Evolutionary conservation across 2,888 invertebrate genomes (phyloP).

Genomic region (Lissonota sp.): DNA sequence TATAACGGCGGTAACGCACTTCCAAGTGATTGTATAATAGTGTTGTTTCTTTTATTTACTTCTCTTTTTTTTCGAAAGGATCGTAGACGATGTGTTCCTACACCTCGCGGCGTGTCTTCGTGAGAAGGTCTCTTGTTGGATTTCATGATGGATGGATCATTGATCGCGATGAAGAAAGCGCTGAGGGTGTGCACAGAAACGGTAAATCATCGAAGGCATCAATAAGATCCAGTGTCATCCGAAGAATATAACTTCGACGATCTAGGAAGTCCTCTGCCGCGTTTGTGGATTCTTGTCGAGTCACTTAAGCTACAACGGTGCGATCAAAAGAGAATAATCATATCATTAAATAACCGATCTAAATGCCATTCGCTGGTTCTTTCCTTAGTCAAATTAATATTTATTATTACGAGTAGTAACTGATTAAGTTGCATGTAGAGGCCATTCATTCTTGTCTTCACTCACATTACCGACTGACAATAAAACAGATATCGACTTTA

Average conservation of each 20-base stretch:
- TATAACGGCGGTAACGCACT: conserved; percentile 1
- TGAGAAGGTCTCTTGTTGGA: conserved; percentile 8
- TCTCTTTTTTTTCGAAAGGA: background rate
- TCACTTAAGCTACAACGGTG: too few relatives aligned
- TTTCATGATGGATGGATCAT: conserved; percentile 52
- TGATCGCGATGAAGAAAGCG: conserved; percentile 2
- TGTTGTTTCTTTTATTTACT: conserved; percentile 2
- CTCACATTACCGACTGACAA: too few relatives aligned
- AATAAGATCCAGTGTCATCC: background rate
- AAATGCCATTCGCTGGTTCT: too few relatives aligned
- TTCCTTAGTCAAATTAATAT: too few relatives aligned
- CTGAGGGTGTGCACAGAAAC: background rate
- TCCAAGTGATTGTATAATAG: conserved; percentile 22
- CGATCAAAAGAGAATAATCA: too few relatives aligned
- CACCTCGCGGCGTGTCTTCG: conserved; percentile 26
- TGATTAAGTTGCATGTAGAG: too few relatives aligned
- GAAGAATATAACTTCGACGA: background rate
- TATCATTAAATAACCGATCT: too few relatives aligned
- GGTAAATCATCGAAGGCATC: conserved; percentile 14
- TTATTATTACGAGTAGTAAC: too few relatives aligned
- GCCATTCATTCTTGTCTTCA: too few relatives aligned
- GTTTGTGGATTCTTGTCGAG: too few relatives aligned
- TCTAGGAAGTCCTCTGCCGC: too few relatives aligned
- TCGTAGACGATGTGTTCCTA: conserved; percentile 1
- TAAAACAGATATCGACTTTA: too few relatives aligned